Base-by-base conservation (phyloP, 1,140 invertebrate genomes). In the Adelges cooleyi region DNA sequence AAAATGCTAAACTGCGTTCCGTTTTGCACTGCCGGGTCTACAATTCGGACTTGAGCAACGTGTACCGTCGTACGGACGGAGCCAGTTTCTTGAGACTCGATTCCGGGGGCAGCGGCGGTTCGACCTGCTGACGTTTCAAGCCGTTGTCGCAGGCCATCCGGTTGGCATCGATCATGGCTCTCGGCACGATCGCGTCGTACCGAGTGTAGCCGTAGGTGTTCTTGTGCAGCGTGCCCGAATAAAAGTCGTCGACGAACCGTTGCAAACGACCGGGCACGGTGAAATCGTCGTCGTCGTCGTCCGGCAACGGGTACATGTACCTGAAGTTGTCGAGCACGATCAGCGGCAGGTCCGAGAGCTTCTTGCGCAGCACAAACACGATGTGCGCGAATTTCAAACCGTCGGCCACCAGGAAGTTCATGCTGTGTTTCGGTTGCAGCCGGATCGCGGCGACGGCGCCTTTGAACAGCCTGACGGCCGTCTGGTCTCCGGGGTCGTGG, bases 291-390 rank as follows among this genome's bases (percentile, higher is more conserved):
- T 83, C 84, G 51, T 83, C 80, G 67, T 83, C 84, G 68, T 85
- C 80, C 0, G 90, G 84, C 73, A 97, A 98, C 29, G 98, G 77
- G 77, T 99, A 99, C 96, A 99, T 99, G 72, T 99, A 96, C 65
- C 93, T 83, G 78, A 99, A 99, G 71, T 93, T 98, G 75, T 99
- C 97, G 67, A 99, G 99, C 1, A 95, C 96, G 69, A 99, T 90
- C 1, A 99, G 75, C 1, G 97, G 97, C 50, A 99, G 78, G 76
- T 99, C 97, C 23, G 82, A 79, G 36, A 84, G 77, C 5, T 82
- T 83, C 79, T 99, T 99, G 3, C 95, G 96, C 22, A 99, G 79
- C 77, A 99, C 97, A 74, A 98, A 92, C 5, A 99, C 78, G 0
- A 97, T 97, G 81, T 99, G 97, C 49, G 95, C 91, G 77, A 99